Conservation (phyloP, 2,113 vertebrate species). For the Pyrgilauda ruficollis region DNA sequence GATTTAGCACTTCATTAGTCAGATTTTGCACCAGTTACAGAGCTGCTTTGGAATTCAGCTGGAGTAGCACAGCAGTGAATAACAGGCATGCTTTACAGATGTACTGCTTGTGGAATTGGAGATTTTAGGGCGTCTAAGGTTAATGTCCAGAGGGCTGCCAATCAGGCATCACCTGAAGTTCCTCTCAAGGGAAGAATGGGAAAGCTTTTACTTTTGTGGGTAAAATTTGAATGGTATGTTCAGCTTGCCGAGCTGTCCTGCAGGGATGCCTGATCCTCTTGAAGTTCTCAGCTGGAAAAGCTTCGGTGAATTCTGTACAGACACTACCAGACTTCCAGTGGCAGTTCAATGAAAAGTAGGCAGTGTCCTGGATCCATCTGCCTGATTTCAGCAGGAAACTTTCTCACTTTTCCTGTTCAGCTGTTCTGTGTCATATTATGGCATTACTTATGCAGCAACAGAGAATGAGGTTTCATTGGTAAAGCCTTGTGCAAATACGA, state of each 20-base stretch:
- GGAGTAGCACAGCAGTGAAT: slow-evolving; percentile 20
- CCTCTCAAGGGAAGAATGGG: not conserved
- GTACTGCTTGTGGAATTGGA: not conserved
- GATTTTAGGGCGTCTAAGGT: not conserved
- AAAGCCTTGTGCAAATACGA: not conserved
- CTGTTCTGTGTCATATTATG: not conserved
- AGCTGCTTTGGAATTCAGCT: slow-evolving; percentile 40
- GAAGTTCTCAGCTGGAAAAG: not conserved
- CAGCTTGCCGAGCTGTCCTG: not conserved
- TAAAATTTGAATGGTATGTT: not conserved
- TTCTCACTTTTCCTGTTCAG: not conserved
- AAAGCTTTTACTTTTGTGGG: not conserved
- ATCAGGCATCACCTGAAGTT: not conserved
- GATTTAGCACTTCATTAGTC: slow-evolving; percentile 51
- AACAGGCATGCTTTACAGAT: not conserved
- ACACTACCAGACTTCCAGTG: not conserved
- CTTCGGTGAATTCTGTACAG: not conserved
- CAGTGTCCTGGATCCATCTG: not conserved
- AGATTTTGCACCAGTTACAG: slow-evolving; percentile 40
- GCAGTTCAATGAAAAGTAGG: not conserved
- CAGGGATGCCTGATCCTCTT: not conserved
- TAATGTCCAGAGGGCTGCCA: not conserved
- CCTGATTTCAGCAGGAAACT: not conserved
- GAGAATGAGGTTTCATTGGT: not conserved
- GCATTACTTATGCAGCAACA: not conserved